Evolutionary conservation across 2,797 vertebrate species (phyloP).

Genomic region (Melanotaenia parkinsoni): DNA sequence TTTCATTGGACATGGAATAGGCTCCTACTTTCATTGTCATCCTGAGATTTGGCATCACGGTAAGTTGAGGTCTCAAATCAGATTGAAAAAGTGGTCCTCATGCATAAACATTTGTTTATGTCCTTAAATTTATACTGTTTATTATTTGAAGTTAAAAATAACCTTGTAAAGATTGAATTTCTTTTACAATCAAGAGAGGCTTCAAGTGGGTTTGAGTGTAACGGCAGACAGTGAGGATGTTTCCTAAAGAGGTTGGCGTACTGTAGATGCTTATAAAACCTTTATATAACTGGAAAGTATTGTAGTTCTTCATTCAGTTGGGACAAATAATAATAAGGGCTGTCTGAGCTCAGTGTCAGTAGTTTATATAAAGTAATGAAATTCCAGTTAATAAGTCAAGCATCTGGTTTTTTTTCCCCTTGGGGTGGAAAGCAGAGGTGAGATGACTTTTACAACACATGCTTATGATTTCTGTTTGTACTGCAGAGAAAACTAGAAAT

Average conservation of each 20-base stretch:
- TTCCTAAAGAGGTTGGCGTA: neutral
- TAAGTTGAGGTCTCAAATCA: conserved; percentile 70
- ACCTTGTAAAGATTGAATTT: neutral
- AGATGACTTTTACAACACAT: neutral
- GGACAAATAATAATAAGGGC: neutral
- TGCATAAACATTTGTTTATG: neutral
- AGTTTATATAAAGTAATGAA: neutral
- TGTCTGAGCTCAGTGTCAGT: neutral
- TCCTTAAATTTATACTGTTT: neutral
- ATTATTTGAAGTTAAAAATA: neutral
- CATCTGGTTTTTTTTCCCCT: no score
- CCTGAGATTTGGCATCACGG: conserved; percentile 99
- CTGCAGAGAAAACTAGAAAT: neutral
- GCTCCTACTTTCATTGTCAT: conserved; percentile 94
- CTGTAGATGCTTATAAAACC: neutral
- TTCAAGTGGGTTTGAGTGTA: neutral
- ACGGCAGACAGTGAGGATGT: neutral
- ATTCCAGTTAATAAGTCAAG: neutral
- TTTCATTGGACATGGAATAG: conserved; percentile 97
- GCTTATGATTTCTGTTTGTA: neutral
- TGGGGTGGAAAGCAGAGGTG: neutral
- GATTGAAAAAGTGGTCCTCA: neutral
- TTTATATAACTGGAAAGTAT: neutral
- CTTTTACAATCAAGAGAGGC: no score
- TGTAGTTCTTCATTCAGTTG: neutral